phyloP scores from a whole-genome alignment of 2,797 vertebrate genomes.

The Dicrostonyx torquatus region DNA sequence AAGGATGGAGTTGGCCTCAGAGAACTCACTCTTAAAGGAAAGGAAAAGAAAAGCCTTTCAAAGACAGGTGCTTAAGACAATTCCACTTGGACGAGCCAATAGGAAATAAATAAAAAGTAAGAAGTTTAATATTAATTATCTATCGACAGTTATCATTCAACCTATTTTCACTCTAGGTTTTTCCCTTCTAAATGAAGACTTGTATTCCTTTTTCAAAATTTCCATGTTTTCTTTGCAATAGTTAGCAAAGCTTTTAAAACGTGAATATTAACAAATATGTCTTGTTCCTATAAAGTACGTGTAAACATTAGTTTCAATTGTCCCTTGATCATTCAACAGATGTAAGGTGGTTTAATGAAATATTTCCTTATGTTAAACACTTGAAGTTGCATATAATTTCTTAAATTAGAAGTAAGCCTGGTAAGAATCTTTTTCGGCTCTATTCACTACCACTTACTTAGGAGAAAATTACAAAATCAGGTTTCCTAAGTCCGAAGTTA shows the following conservation, averaged over 20 bases:
- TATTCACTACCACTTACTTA: constrained; percentile 5
- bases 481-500: constrained; percentile 35
- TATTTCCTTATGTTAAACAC: constrained; percentile 30
- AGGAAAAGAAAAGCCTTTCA: neutral
- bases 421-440: constrained; percentile 4
- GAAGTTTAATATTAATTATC: constrained; percentile 37
- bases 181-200: constrained; percentile 1
- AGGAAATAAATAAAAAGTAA: neutral
- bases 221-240: neutral
- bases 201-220: constrained; percentile 7
- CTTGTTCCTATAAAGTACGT: constrained; percentile 21
- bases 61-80: neutral
- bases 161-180: neutral
- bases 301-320: constrained; percentile 28
- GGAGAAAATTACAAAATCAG: neutral
- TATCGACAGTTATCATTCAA: neutral
- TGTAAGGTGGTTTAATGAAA: constrained; percentile 48
- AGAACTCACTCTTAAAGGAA: neutral
- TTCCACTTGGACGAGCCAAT: neutral
- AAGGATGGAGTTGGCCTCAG: neutral
- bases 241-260: neutral
- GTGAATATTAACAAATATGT: constrained; percentile 18
- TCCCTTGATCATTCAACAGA: constrained; percentile 14
- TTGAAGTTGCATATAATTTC: neutral
- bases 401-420: constrained; percentile 4